These are phyloP conservation scores for Tragelaphus buxtoni DNA, from an alignment of 2,113 vertebrate genomes.

Conservation along the genomic window DNA sequence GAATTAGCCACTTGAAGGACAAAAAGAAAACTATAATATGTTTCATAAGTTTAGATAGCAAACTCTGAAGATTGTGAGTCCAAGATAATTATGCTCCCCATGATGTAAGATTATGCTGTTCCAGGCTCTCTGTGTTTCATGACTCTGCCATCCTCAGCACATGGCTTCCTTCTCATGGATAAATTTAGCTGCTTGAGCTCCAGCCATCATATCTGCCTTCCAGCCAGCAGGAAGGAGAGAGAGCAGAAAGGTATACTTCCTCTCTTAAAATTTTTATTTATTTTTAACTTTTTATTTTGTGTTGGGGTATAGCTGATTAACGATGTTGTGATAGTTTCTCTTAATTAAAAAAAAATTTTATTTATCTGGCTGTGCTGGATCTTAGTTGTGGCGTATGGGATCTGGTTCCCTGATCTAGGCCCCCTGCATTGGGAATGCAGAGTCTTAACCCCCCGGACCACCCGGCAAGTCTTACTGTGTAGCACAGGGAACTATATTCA, in stretches of 20 bases:
- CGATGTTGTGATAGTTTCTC: not conserved
- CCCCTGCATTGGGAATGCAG: not conserved
- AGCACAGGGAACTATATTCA: not conserved
- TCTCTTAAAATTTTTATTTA: not conserved
- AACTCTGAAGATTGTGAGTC: not conserved
- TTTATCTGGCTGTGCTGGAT: not conserved
- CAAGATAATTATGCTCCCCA: not conserved
- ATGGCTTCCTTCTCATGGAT: not conserved
- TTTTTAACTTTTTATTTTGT: not conserved
- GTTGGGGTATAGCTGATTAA: not conserved
- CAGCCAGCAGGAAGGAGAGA: not conserved
- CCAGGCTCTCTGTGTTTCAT: not conserved
- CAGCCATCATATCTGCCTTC: not conserved
- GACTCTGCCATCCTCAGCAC: not conserved
- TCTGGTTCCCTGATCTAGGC: not conserved
- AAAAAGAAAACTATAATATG: not conserved
- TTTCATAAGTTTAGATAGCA: not conserved
- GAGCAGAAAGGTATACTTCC: not conserved
- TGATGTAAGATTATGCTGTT: not conserved
- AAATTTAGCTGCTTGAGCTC: not conserved
- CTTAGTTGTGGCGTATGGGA: not conserved
- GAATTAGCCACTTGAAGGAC: not conserved
- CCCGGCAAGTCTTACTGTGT: not conserved
- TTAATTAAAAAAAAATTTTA: not conserved
- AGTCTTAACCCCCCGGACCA: not conserved